Percentiles rank a stretch among this genome's conserved stretches.
These are phyloP conservation scores for Drosophila paracracens DNA, from an alignment of 2,888 invertebrate genomes.

Conservation along the genomic window DNA sequence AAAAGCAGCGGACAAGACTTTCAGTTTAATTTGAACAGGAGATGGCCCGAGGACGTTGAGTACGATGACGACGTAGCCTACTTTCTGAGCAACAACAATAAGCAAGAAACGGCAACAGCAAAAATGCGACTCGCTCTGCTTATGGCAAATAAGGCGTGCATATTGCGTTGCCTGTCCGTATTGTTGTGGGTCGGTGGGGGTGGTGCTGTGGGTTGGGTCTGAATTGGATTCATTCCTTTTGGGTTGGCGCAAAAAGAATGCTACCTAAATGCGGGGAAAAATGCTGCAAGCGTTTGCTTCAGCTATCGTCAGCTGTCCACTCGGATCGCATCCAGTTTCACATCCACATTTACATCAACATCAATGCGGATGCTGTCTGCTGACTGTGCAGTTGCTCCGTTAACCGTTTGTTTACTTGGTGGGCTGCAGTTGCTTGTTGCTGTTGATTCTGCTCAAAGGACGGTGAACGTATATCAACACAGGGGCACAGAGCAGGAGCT, in stretches of 20 bases:
- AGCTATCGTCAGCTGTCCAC: slow-evolving; percentile 28
- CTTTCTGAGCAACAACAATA: slow-evolving; percentile 36
- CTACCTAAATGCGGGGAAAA: slow-evolving; percentile 42
- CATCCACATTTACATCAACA: slow-evolving; percentile 7
- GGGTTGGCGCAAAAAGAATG: slow-evolving; percentile 30
- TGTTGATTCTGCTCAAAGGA: slow-evolving; percentile 61
- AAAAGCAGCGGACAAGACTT: slow-evolving; percentile 66
- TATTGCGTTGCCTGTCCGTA: slow-evolving; percentile 62
- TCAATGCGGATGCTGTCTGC: slow-evolving; percentile 25
- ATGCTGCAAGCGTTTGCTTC: slow-evolving; percentile 42
- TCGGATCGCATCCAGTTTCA: slow-evolving; percentile 1
- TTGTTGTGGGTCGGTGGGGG: slow-evolving; percentile 31
- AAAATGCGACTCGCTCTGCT: slow-evolving; percentile 50
- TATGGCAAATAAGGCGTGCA: slow-evolving; percentile 71
- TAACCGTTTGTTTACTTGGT: slow-evolving; percentile 31
- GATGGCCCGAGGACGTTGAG: slow-evolving; percentile 49
- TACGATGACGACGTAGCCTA: slow-evolving; percentile 53
- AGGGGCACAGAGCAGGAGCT: slow-evolving; percentile 44
- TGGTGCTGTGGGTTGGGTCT: background rate
- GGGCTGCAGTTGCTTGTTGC: slow-evolving; percentile 14
- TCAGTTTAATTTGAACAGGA: slow-evolving; percentile 77
- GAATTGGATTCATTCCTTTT: slow-evolving; percentile 5
- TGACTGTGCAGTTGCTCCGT: slow-evolving; percentile 13
- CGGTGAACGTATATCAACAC: slow-evolving; percentile 69
- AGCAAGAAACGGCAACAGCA: slow-evolving; percentile 22